phyloP scores from a whole-genome alignment of 92 coral and sea anemone species.

The Parazoanthus atlanticus region DNA sequence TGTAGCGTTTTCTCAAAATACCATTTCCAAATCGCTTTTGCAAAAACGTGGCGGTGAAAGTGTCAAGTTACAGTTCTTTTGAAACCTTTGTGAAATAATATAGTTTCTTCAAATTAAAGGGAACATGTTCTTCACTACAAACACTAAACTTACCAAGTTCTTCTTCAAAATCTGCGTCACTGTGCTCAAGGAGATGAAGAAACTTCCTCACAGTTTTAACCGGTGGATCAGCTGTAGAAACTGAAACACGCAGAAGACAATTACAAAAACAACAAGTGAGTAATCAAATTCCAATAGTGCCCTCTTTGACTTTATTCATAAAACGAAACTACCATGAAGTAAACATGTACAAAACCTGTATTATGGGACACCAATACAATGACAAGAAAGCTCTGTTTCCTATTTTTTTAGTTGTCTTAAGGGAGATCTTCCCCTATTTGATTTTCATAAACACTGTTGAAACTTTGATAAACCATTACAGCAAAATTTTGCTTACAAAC shows the following conservation, averaged over 20 bases:
- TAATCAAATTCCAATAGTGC: background rate
- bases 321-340: background rate
- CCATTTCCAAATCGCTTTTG: too few relatives aligned
- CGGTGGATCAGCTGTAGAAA: slow-evolving; percentile 91
- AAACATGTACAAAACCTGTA: background rate
- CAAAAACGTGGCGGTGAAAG: too few relatives aligned
- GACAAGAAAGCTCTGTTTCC: too few relatives aligned
- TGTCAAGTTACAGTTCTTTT: too few relatives aligned
- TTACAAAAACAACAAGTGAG: background rate
- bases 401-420: too few relatives aligned
- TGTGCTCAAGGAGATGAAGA: slow-evolving; percentile 94
- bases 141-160: slow-evolving; percentile 74
- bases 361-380: too few relatives aligned
- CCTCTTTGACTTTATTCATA: background rate
- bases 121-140: background rate
- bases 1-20: too few relatives aligned
- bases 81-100: too few relatives aligned
- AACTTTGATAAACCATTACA: too few relatives aligned
- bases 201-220: slow-evolving; percentile 95
- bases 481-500: too few relatives aligned
- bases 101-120: background rate
- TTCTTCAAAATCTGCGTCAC: slow-evolving; percentile 95
- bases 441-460: too few relatives aligned
- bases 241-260: slow-evolving; percentile 44
- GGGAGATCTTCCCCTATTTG: too few relatives aligned